Base-by-base conservation (phyloP, 1,140 invertebrate genomes). In the Reticulitermes speratus region DNA sequence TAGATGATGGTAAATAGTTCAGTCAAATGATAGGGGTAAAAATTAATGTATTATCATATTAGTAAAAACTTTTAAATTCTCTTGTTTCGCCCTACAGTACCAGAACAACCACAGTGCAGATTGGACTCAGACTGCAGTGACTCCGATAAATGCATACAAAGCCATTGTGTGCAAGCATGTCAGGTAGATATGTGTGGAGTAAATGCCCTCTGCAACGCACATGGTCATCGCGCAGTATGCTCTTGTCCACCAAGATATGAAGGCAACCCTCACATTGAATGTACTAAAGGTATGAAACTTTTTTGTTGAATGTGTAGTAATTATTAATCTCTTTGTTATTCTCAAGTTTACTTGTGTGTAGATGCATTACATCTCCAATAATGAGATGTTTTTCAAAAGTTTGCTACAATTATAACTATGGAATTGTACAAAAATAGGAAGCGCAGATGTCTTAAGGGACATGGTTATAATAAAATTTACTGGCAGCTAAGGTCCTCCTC, bases 191-290 rank as follows among this genome's bases (percentile, higher is more conserved):
- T 93, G 8, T 98, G 97, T 89, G 97, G 97, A 84, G 91, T 95
- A 3, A 98, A 97, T 89, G 97, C 97, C 11, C 93, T 96, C 87
- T 98, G 97, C 88, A 94, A 93, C 89, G 94, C 96, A 6, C 90
- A 93, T 14, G 93, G 94, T 87, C 97, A 98, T 89, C 93, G 94
- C 86, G 95, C 95, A 3, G 92, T 95, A 25, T 98, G 97, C 89
- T 92, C 93, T 21, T 98, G 97, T 90, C 93, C 96, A 23, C 90
- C 93, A 16, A 95, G 95, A 25, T 98, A 96, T 90, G 93, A 92
- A 69, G 97, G 97, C 88, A 97, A 97, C 91, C 94, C 97, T 44
- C 94, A 96, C 89, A 91, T 96, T 52, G 96, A 97, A 90, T 98
- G 97, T 89, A 94, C 92, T 55, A 91, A 91, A 90, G 91, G 94